Percentiles rank a stretch among this genome's conserved stretches.
Evolutionary conservation across 1,140 invertebrate species (phyloP).

Genomic region (Elymnias hypermnestra): DNA sequence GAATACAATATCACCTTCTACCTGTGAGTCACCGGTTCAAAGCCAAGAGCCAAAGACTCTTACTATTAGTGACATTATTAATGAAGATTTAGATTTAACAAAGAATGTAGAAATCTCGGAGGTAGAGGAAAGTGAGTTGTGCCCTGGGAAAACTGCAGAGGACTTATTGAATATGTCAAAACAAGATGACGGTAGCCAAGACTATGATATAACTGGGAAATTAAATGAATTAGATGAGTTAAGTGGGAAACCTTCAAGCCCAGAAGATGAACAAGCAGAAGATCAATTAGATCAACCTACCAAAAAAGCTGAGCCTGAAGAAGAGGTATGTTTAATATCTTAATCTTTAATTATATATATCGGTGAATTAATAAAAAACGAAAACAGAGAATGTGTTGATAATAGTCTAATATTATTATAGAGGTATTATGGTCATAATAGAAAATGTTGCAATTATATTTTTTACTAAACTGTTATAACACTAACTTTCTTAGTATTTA

Average conservation of each 20-base stretch:
- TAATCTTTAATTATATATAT: not conserved
- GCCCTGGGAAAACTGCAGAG: constrained; percentile 56
- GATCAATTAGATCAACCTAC: constrained; percentile 34
- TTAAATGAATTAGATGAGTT: constrained; percentile 78
- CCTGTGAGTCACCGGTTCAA: constrained; percentile 19
- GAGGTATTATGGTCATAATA: too few species aligned
- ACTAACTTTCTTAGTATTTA: too few species aligned
- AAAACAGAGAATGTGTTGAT: too few species aligned
- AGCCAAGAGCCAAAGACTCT: constrained; percentile 54
- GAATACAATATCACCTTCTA: constrained; percentile 13
- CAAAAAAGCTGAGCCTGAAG: constrained; percentile 34
- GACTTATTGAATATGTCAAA: constrained; percentile 55
- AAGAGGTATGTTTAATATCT: constrained; percentile 33
- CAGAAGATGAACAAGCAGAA: constrained; percentile 32
- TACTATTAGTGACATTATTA: constrained; percentile 70
- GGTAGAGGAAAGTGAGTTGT: constrained; percentile 64
- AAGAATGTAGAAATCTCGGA: constrained; percentile 73
- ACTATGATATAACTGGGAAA: constrained; percentile 76
- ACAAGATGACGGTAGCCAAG: constrained; percentile 54
- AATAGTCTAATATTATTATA: too few species aligned
- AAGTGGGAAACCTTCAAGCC: constrained; percentile 58
- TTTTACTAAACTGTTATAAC: too few species aligned
- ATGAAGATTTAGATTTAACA: constrained; percentile 64
- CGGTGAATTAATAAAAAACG: too few species aligned
- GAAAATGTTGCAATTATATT: too few species aligned